phyloP scores from a whole-genome alignment of 2,797 vertebrate species.

The Brachymystax lenok region DNA sequence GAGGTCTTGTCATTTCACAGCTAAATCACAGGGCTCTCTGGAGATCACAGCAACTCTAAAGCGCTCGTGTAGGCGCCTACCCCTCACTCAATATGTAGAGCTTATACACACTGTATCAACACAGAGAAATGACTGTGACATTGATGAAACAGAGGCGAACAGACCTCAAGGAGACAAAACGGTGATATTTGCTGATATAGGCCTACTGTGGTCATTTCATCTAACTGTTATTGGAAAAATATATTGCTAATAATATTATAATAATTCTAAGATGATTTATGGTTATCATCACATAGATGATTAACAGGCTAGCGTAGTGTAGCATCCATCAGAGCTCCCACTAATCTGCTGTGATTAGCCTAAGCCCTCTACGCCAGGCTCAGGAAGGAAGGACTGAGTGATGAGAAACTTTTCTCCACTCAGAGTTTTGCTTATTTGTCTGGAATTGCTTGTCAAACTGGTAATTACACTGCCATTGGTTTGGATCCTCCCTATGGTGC shows the following conservation, averaged over 20 bases:
- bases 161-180: conserved; percentile 26
- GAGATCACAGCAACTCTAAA: conserved; percentile 65
- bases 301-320: conserved; percentile 52
- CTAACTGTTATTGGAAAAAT: conserved; percentile 53
- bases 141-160: conserved; percentile 43
- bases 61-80: conserved; percentile 40
- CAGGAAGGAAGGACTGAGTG: conserved; percentile 46
- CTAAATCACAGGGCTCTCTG: conserved; percentile 74
- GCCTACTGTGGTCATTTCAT: conserved; percentile 51
- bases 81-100: conserved; percentile 54
- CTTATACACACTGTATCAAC: conserved; percentile 56
- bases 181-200: conserved; percentile 45
- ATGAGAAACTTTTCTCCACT: conserved; percentile 63
- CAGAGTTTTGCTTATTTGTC: conserved; percentile 66
- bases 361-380: conserved; percentile 68
- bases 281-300: conserved; percentile 69
- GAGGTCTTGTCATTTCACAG: conserved; percentile 74
- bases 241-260: conserved; percentile 49
- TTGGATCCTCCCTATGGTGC: conserved; percentile 30
- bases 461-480: conserved; percentile 54
- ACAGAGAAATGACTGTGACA: conserved; percentile 45
- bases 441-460: conserved; percentile 63
- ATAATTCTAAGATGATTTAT: conserved; percentile 66
- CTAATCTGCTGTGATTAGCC: conserved; percentile 75
- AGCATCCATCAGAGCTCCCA: conserved; percentile 60